Base-by-base conservation (phyloP, 2,113 vertebrate species). In the Bucco capensis region DNA sequence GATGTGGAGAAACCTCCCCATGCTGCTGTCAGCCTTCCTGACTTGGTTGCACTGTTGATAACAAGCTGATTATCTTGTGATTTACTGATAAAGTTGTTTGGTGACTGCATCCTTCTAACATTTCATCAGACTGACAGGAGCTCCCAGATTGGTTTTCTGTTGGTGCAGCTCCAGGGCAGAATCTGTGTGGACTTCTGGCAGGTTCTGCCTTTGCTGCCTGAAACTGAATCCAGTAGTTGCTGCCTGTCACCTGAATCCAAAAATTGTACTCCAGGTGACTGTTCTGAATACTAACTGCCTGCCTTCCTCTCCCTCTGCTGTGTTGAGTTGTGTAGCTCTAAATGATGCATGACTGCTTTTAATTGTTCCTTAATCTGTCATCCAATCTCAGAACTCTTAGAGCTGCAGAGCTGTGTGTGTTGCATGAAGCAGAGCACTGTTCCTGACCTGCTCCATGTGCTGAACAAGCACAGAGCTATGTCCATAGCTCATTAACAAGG, bases 181-280 rank as follows among this genome's bases (percentile, higher is more conserved):
- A 67, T 53, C 77, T 66, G 6, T 57, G 18, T 65, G 51, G 50
- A 76, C 30, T 90, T 66, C 42, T 72, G 51, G 58, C 58, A 84
- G 37, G 57, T 93, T 90, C 74, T 93, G 61, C 40, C 21, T 83
- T 50, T 78, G 73, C 73, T 92, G 66, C 37, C 42, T 92, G 65
- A 69, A 92, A 40, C 30, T 22, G 42, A 80, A 53, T 60, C 47
- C 31, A 13, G 31, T 51, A 8, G 5, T 50, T 90, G 65, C 37
- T 94, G 83, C 51, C 1, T 2, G 51, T 77, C 72, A 54, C 60
- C 65, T 80, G 56, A 83, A 79, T 77, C 76, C 2, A 5, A 60
- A 86, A 90, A 60, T 10, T 83, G 38, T 83, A 35, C 40, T 94
- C 30, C 49, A 57, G 49, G 49, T 86, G 44, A 28, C 61, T 89